phyloP scores from a whole-genome alignment of 2,888 invertebrate species.

The Hyalella azteca region DNA sequence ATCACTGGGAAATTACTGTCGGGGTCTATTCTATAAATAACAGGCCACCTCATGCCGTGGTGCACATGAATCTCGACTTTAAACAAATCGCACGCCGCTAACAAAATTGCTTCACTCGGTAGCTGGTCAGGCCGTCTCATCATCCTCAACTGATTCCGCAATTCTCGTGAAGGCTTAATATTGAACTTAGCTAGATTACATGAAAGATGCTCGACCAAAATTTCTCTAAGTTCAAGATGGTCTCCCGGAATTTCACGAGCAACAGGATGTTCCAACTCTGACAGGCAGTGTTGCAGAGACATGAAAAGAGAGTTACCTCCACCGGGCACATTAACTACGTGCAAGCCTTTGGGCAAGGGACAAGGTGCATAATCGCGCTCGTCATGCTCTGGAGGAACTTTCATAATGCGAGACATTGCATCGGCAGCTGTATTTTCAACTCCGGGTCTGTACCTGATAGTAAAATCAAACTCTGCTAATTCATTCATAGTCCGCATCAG shows the following conservation, averaged over 20 bases:
- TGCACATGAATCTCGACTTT: not conserved
- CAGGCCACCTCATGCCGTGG: not conserved
- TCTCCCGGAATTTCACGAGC: no score
- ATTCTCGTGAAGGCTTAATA: not conserved
- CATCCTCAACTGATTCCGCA: not conserved
- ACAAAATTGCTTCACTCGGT: not conserved
- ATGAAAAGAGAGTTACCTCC: not conserved
- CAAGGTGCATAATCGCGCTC: not conserved
- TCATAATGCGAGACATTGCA: not conserved
- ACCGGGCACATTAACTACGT: not conserved
- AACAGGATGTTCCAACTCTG: not conserved
- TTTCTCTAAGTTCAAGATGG: no score
- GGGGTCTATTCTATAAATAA: not conserved
- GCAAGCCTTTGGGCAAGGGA: not conserved
- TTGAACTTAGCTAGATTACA: no score
- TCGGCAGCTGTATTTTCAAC: not conserved
- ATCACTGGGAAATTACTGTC: no score
- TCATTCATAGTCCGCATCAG: not conserved
- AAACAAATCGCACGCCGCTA: not conserved
- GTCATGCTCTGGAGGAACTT: not conserved
- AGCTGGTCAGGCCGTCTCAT: not conserved
- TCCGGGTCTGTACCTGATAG: not conserved
- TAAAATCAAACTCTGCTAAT: not conserved
- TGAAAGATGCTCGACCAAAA: no score
- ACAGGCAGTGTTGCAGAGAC: not conserved